Conservation (phyloP, 2,797 vertebrate genomes). For the Alfaro cultratus region DNA sequence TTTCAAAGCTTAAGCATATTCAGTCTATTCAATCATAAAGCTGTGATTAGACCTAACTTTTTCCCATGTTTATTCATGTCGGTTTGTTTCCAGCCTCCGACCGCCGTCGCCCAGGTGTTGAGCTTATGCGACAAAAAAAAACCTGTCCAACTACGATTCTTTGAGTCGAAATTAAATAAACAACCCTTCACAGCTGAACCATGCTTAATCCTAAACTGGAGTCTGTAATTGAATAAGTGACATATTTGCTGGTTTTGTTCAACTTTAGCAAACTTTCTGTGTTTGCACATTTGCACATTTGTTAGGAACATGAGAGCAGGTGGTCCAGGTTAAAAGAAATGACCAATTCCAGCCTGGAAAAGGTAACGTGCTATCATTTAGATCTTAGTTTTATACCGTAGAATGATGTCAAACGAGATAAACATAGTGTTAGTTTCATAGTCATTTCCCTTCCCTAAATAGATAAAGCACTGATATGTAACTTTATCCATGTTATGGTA, state of each 20-base stretch:
- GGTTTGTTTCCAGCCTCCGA: background rate
- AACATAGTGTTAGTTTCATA: too few species aligned
- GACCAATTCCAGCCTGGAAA: too few species aligned
- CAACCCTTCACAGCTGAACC: background rate
- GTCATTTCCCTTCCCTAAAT: too few species aligned
- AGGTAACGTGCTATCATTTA: too few species aligned
- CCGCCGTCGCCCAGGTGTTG: background rate
- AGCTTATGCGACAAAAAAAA: background rate
- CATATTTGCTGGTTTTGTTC: background rate
- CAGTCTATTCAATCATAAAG: constrained; percentile 47
- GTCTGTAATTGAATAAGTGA: background rate
- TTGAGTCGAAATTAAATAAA: background rate
- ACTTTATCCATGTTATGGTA: too few species aligned
- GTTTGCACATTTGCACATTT: too few species aligned
- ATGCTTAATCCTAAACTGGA: background rate
- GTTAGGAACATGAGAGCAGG: too few species aligned
- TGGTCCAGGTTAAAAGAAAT: too few species aligned
- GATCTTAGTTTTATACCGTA: too few species aligned
- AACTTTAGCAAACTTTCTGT: too few species aligned
- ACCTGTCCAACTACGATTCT: background rate
- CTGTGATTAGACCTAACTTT: constrained; percentile 15
- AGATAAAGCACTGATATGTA: too few species aligned
- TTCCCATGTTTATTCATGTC: background rate
- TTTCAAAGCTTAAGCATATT: constrained; percentile 53
- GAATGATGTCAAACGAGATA: too few species aligned